Evolutionary conservation across 2,113 vertebrate species (phyloP).

Genomic region (Isurus oxyrinchus): DNA sequence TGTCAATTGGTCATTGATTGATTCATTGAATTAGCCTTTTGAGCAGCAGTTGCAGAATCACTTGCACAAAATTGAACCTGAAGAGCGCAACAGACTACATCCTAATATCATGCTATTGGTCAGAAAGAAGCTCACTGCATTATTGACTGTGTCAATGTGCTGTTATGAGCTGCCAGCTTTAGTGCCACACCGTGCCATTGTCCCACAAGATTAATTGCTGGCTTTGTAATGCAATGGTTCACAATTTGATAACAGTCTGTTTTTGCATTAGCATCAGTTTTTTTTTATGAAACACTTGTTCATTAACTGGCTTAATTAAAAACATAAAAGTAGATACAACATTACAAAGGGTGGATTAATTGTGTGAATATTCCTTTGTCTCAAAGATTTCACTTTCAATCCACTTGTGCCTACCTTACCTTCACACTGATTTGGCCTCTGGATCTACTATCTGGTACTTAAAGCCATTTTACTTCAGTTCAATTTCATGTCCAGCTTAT

Average conservation of each 20-base stretch:
- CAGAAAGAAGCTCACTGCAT: neutral
- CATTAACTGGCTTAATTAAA: constrained; percentile 34
- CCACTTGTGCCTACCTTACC: neutral
- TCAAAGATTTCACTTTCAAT: neutral
- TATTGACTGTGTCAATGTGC: neutral
- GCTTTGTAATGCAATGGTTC: constrained; percentile 27
- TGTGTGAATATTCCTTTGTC: neutral
- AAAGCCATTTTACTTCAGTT: neutral
- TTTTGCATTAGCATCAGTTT: constrained; percentile 32
- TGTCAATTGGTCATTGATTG: neutral
- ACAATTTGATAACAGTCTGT: constrained; percentile 19
- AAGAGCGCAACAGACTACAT: neutral
- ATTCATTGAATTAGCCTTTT: neutral
- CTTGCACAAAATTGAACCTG: neutral
- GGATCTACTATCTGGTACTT: neutral
- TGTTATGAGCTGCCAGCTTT: neutral
- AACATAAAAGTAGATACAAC: constrained; percentile 15
- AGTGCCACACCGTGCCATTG: neutral
- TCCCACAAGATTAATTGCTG: constrained; percentile 30
- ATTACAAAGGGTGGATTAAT: constrained; percentile 30
- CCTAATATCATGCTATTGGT: neutral
- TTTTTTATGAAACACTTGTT: constrained; percentile 14
- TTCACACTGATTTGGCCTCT: neutral
- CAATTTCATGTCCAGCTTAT: neutral
- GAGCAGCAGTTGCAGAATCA: neutral